These are phyloP conservation scores for Danio choprae DNA, from an alignment of 2,797 vertebrate species.

Conservation along the genomic window DNA sequence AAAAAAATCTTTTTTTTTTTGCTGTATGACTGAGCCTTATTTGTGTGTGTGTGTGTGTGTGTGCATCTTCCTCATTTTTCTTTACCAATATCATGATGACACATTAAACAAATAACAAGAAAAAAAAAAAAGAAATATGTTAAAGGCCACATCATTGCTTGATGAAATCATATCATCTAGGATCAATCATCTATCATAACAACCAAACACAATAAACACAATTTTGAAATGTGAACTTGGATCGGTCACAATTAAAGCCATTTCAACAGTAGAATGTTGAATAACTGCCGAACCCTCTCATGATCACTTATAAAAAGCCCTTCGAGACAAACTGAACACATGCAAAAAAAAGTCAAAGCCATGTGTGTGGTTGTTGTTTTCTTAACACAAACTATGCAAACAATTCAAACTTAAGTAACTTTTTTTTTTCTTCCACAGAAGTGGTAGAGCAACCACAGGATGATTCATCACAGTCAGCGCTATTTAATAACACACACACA, in stretches of 20 bases:
- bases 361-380: constrained; percentile 8
- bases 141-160: neutral
- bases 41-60: no score
- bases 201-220: no score
- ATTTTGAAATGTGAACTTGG: constrained; percentile 3
- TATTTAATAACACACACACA: constrained; percentile 13
- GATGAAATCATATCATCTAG: neutral
- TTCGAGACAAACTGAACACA: neutral
- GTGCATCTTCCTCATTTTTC: neutral
- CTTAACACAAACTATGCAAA: neutral
- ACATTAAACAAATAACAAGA: neutral
- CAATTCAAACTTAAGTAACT: constrained; percentile 12
- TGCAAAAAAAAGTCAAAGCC: neutral
- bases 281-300: neutral
- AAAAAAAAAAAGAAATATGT: neutral
- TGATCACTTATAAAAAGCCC: neutral
- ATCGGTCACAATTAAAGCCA: neutral
- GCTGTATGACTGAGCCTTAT: neutral
- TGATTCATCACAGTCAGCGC: constrained; percentile 35
- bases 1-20: no score
- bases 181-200: neutral
- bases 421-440: constrained; percentile 3
- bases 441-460: neutral
- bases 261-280: neutral
- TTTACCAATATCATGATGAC: neutral